phyloP scores from a whole-genome alignment of 1,140 invertebrate species.

The Camponotus vicinus region DNA sequence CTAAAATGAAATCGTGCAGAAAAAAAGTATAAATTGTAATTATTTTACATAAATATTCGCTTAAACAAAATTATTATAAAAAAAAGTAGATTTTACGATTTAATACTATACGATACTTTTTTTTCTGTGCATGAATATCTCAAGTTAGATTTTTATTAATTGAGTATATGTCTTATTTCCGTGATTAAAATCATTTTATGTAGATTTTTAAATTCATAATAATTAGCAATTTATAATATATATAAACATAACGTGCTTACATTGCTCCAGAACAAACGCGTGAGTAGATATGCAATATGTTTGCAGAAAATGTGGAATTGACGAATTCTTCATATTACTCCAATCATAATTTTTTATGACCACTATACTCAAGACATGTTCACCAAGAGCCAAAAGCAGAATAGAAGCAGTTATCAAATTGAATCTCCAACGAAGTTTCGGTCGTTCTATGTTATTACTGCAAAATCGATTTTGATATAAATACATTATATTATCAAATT shows the following conservation, averaged over 20 bases:
- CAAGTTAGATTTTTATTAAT: not conserved
- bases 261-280: slow-evolving; percentile 76
- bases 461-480: slow-evolving; percentile 10
- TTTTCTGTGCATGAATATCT: not conserved
- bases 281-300: slow-evolving; percentile 78
- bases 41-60: not conserved
- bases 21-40: slow-evolving; percentile 3
- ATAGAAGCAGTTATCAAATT: slow-evolving; percentile 70
- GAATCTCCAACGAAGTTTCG: slow-evolving; percentile 80
- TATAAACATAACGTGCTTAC: slow-evolving; percentile 64
- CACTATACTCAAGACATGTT: slow-evolving; percentile 81
- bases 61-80: not conserved
- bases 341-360: slow-evolving; percentile 64
- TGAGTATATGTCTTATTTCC: too few species aligned
- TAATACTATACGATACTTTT: not conserved
- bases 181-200: too few species aligned
- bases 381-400: slow-evolving; percentile 77
- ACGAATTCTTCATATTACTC: slow-evolving; percentile 65
- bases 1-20: not conserved
- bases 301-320: slow-evolving; percentile 77
- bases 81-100: not conserved
- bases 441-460: slow-evolving; percentile 73
- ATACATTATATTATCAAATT: not conserved
- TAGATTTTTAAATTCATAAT: not conserved
- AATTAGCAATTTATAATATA: not conserved